Evolutionary conservation across 2,113 vertebrate species (phyloP).

Genomic region (Calonectris borealis): DNA sequence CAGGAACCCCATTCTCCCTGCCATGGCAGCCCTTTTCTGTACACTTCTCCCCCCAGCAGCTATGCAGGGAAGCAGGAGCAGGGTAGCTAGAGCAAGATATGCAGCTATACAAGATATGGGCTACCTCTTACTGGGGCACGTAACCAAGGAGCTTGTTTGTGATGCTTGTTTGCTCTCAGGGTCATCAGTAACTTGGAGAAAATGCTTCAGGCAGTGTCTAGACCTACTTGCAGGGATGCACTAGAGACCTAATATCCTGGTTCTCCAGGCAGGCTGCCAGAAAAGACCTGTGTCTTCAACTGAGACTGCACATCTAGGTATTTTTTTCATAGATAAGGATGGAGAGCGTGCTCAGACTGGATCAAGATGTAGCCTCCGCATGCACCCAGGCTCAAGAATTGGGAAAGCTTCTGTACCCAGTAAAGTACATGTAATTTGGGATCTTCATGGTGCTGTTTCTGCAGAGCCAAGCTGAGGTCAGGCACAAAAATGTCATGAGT

Average conservation of each 20-base stretch:
- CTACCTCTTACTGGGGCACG: not conserved
- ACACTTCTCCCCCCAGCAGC: not conserved
- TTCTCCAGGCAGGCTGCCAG: not conserved
- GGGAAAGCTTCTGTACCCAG: not conserved
- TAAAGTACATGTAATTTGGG: not conserved
- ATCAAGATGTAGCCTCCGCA: not conserved
- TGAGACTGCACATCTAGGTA: not conserved
- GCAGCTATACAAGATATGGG: not conserved
- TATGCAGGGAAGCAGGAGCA: not conserved
- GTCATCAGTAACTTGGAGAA: not conserved
- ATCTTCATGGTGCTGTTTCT: not conserved
- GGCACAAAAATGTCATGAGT: not conserved
- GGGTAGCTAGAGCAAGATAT: not conserved
- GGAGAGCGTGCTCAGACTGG: not conserved
- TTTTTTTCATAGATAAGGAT: not conserved
- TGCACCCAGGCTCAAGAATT: not conserved
- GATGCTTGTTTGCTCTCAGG: not conserved
- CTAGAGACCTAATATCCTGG: not conserved
- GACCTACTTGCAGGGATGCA: not conserved
- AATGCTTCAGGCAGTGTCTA: not conserved
- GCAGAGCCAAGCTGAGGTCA: not conserved
- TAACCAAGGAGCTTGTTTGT: not conserved
- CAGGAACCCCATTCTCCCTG: not conserved
- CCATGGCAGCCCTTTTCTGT: too few species aligned
- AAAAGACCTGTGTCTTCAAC: not conserved